Evolutionary conservation across 2,113 vertebrate species (phyloP), one percentile per base, ranked within the genome.

Genomic region (Sinocyclocheilus anshuiensis): DNA sequence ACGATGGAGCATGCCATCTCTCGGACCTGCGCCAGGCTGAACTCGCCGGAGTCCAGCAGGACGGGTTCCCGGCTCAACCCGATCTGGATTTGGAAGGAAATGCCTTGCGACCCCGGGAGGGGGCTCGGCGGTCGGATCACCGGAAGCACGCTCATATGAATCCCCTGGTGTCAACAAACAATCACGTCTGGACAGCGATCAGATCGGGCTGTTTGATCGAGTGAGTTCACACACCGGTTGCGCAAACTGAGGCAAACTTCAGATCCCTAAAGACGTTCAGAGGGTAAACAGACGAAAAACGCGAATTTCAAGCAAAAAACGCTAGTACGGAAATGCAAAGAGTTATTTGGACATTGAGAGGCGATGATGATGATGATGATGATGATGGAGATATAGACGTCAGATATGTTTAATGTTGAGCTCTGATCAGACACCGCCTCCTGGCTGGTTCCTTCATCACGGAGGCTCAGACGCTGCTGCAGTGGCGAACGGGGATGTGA

Each of bases 1-100:
- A 98, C 96, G 93, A 99, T 98, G 94, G 97, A 98, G 88, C 97
- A 99, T 92, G 97, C 97, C 96, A 97, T 97, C 94, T 99, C 97
- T 88, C 97, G 95, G 92, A 99, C 97, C 71, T 98, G 97, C 81
- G 96, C 95, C 87, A 99, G 96, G 90, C 96, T 98, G 87, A 97
- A 95, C 89, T 99, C 97, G 20, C 95, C 94, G 88, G 97, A 95
- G 92, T 97, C 97, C 89, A 98, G 93, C 91, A 97, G 93, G 88
- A 98, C 97, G 6, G 97, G 96, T 92, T 99, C 97, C 88, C 98
- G 95, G 93, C 97, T 99, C 94, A 99, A 94, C 81, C 98, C 97
- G 92, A 98, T 98, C 96, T 99, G 98, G 91, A 98, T 97, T 88
- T 97, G 97, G 93, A 99, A 97, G 63, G 98, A 97, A 94, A 98